Evolutionary conservation across 2,888 invertebrate genomes (phyloP).

Genomic region (Lasioglossum oenotherae): DNA sequence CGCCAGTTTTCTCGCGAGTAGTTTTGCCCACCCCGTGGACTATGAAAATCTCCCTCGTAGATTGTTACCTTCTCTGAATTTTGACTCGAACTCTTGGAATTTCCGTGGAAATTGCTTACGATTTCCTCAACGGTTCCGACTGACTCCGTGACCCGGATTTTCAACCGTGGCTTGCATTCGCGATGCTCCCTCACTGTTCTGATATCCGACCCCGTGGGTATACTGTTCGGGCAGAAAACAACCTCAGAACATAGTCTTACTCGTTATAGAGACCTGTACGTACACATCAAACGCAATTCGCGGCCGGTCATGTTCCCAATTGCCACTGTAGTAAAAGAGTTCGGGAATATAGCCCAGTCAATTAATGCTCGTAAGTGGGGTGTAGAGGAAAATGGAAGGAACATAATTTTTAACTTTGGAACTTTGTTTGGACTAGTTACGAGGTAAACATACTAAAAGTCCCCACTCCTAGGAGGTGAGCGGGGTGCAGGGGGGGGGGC

Average conservation of each 20-base stretch:
- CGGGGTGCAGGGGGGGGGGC: too few species aligned
- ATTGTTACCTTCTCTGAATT: slow-evolving; percentile 37
- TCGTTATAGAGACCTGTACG: not conserved
- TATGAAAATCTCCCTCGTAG: slow-evolving; percentile 21
- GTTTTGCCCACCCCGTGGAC: slow-evolving; percentile 15
- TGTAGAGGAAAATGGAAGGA: too few species aligned
- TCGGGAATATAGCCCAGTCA: too few species aligned
- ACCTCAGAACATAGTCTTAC: not conserved
- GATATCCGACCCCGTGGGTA: slow-evolving; percentile 25
- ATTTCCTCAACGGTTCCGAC: slow-evolving; percentile 14
- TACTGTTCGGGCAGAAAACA: not conserved
- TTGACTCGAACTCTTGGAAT: slow-evolving; percentile 31
- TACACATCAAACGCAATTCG: not conserved
- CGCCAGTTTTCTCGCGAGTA: slow-evolving; percentile 25
- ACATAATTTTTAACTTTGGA: too few species aligned
- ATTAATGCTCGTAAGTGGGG: too few species aligned
- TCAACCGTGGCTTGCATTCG: slow-evolving; percentile 21
- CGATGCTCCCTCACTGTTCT: slow-evolving; percentile 17
- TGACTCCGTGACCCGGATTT: slow-evolving; percentile 42
- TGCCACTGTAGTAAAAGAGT: too few species aligned
- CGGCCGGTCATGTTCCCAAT: not conserved
- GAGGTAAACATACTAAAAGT: too few species aligned
- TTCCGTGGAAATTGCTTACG: slow-evolving; percentile 43
- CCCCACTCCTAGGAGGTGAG: too few species aligned
- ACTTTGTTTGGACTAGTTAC: too few species aligned